These are phyloP conservation scores for Lycaena phlaeas DNA, from an alignment of 2,888 invertebrate genomes.

Conservation along the genomic window DNA sequence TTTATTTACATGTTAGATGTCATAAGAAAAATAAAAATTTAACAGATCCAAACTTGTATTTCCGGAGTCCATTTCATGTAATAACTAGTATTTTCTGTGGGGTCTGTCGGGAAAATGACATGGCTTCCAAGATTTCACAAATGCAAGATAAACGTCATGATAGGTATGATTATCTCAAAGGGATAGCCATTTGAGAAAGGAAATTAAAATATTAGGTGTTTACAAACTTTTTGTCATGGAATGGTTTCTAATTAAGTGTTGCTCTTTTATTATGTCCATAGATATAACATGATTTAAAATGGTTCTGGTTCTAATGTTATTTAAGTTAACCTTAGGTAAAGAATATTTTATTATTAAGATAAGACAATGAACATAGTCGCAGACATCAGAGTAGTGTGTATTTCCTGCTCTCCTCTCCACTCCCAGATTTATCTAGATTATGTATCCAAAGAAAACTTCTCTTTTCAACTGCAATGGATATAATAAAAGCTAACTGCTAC, in stretches of 20 bases:
- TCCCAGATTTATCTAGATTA: too few relatives aligned
- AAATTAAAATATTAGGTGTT: neutral
- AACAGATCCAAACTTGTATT: slow-evolving; percentile 72
- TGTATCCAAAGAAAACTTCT: too few relatives aligned
- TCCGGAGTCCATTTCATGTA: slow-evolving; percentile 79
- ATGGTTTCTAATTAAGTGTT: too few relatives aligned
- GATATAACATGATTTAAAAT: neutral
- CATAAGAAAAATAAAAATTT: slow-evolving; percentile 78
- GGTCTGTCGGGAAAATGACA: slow-evolving; percentile 75
- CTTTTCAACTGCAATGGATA: too few relatives aligned
- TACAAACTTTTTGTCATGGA: neutral
- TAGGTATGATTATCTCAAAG: slow-evolving; percentile 51
- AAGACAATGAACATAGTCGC: too few relatives aligned
- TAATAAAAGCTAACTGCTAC: too few relatives aligned
- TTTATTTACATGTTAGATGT: slow-evolving; percentile 77
- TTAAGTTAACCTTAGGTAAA: too few relatives aligned
- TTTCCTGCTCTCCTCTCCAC: too few relatives aligned
- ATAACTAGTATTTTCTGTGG: slow-evolving; percentile 80
- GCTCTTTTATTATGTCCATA: neutral
- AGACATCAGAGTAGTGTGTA: too few relatives aligned
- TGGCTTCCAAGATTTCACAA: slow-evolving; percentile 75
- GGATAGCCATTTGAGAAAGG: slow-evolving; percentile 30
- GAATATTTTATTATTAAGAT: too few relatives aligned
- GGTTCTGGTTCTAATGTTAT: neutral
- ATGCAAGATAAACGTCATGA: slow-evolving; percentile 75